Percentiles rank a stretch among this genome's conserved stretches.
These are phyloP conservation scores for Noctua pronuba DNA, from an alignment of 2,888 invertebrate genomes.

Conservation along the genomic window DNA sequence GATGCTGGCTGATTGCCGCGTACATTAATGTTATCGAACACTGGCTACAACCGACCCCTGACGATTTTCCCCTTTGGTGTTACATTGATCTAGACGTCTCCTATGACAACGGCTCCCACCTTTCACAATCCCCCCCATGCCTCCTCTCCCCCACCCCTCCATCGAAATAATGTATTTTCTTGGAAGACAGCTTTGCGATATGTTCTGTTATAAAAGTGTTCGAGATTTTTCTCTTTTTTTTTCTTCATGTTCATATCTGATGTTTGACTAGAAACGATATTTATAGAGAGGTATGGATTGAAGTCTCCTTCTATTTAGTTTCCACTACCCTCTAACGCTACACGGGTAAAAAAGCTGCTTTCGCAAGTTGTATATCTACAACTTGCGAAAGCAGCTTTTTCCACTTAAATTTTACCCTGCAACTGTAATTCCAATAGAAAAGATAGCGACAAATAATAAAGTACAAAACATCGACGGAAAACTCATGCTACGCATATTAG, in stretches of 20 bases:
- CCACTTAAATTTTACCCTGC: background rate
- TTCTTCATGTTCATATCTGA: background rate
- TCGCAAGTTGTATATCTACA: background rate
- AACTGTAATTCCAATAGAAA: background rate
- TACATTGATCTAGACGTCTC: background rate
- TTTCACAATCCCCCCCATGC: background rate
- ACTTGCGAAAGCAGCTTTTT: too few relatives aligned
- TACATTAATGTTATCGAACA: too few relatives aligned
- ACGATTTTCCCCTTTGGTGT: background rate
- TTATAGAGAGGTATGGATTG: background rate
- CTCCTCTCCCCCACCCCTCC: rapidly evolving
- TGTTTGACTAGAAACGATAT: background rate
- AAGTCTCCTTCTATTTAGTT: background rate
- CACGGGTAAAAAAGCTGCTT: background rate
- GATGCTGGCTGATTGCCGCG: too few relatives aligned
- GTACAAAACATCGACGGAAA: background rate
- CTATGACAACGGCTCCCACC: background rate
- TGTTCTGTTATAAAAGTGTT: background rate
- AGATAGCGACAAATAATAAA: slow-evolving; percentile 3
- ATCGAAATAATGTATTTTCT: background rate
- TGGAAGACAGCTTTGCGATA: background rate
- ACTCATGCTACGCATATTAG: background rate
- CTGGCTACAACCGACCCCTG: too few relatives aligned
- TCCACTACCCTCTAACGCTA: background rate
- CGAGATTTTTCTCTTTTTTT: background rate